These are phyloP conservation scores for Zosterops lateralis DNA, from an alignment of 2,113 vertebrate species.

Conservation along the genomic window DNA sequence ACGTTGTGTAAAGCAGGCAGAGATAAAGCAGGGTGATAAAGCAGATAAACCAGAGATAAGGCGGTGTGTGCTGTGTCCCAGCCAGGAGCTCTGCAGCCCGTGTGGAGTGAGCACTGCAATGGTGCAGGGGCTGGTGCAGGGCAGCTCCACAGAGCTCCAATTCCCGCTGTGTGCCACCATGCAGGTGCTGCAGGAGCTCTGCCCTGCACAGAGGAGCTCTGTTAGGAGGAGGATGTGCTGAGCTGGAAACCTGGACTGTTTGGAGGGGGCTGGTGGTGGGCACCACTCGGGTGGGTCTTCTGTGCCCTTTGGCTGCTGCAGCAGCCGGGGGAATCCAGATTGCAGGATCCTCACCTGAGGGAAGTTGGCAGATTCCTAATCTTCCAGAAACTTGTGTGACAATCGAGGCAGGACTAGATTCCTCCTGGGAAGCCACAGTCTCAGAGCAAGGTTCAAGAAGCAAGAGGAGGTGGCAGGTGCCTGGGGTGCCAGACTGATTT, in stretches of 20 bases:
- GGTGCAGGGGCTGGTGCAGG: neutral
- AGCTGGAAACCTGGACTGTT: neutral
- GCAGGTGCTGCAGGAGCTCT: neutral
- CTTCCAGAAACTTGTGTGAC: neutral
- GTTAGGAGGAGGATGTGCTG: neutral
- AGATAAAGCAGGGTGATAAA: rapidly evolving
- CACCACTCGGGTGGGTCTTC: rapidly evolving
- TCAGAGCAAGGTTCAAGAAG: neutral
- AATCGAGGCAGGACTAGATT: neutral
- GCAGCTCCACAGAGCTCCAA: neutral
- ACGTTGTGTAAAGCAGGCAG: rapidly evolving
- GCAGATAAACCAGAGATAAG: neutral
- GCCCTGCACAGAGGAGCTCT: rapidly evolving
- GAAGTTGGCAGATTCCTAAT: rapidly evolving
- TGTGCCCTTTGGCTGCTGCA: neutral
- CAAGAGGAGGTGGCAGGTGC: neutral
- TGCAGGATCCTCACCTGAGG: neutral
- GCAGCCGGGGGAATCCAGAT: rapidly evolving
- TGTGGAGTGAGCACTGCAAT: neutral
- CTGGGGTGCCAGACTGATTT: neutral
- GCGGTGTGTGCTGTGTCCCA: rapidly evolving
- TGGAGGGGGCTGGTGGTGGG: neutral
- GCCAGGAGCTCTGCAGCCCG: rapidly evolving
- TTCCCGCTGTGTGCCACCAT: neutral
- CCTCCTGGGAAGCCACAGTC: neutral